Evolutionary conservation across 2,888 invertebrate species (phyloP), one percentile per base, ranked within the genome.

Genomic region (Rhagophthalmus giganteus): DNA sequence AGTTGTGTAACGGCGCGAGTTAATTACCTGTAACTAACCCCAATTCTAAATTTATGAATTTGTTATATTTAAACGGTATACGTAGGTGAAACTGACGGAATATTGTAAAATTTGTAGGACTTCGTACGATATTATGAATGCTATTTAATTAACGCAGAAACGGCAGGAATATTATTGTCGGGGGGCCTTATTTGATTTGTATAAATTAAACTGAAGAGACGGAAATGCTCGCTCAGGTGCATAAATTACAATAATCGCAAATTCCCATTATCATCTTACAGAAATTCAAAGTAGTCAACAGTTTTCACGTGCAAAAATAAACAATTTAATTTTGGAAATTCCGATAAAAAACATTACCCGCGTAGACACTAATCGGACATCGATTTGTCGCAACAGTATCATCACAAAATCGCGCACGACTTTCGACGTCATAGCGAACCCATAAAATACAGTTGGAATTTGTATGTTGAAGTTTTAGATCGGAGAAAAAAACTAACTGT

Each of bases 1-100:
- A 24, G 16, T 37, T 20, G 30, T 20, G 28, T n/a, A n/a, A 8
- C n/a, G 30, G 12, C 20, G 25, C 8, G 37, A 45, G 15, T 12
- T 24, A 31, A 37, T 46, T 45, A 25, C 25, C 35, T 35, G 45
- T 35, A 45, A 35, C 16, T 11, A 15, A 46, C 31, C 46, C 37
- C 10, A 31, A n/a, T 37, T 45, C 11, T 28, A 30, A 37, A 37
- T 25, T 24, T 8, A 25, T 16, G 7, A 20, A 10, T 37, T 3
- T 32, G 13, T 26, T 42, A 33, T 42, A 25, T 42, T 33, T 33
- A 20, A 42, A 33, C 26, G n/a, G n/a, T n/a, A n/a, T n/a, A n/a
- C n/a, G n/a, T n/a, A n/a, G n/a, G n/a, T 12, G 7, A 6, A n/a
- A 37, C 28, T 45, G 28, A 28, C 25, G 13, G n/a, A n/a, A 27